Base-by-base conservation (phyloP, 2,888 invertebrate species). In the Apamea sordens region DNA sequence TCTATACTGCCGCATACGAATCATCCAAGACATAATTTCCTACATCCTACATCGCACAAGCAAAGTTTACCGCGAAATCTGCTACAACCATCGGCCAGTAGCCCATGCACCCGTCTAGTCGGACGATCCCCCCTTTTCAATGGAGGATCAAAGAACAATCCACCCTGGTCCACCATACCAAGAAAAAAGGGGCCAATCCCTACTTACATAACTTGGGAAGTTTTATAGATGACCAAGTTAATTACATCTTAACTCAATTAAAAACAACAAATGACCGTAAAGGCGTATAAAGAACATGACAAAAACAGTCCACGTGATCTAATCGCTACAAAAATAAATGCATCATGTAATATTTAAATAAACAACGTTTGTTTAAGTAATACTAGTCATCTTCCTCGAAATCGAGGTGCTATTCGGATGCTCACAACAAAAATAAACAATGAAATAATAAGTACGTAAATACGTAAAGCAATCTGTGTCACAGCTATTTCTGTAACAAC, bases 361-460 rank as follows among this genome's bases (percentile, higher is more conserved):
- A 56, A 80, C 70, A 76, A 21, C 65, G 44, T 86, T 74, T 83
- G 68, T 77, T 53, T 77, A 64, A 15, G 68, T 53, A 76, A 44
- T 44, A 64, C 53, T 59, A 67, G 74, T 77, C 76, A 76, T 73
- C 50, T 80, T 88, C 56, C 53, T 69, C 44, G 56, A 50, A 76
- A 79, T 70, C 3, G 41, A 77, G 65, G 65, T 75, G 64, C 15
- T 32, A 67, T 80, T 83, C 73, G 63, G 73, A 86, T 77, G 73
- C 68, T 75, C 44, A 44, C 47, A 72, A 65, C 79, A 41, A 81
- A 86, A 88, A 86, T 87, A 86, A 77, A 86, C 76, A 87, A 77
- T 77, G 73, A 67, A 76, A 71, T 83, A 80, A 79, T 82, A 82
- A 76, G 59, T 36, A 32, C 1, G 24, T 41, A 41, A 61, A 61